Base-by-base conservation (phyloP, 2,888 invertebrate species). In the Lissonota sp. region DNA sequence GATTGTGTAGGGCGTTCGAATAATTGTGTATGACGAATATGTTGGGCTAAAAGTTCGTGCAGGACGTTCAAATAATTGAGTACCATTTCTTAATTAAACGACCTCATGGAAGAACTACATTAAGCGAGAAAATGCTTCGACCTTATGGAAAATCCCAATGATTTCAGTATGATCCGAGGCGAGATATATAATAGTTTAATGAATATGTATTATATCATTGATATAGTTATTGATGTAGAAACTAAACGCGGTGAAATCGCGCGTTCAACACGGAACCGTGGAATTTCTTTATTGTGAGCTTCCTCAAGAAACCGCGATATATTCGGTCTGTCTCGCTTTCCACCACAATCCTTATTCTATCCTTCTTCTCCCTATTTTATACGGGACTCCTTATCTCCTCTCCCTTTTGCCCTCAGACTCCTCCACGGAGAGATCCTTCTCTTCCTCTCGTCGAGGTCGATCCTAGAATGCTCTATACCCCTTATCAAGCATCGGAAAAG, bases 271-370 rank as follows among this genome's bases (percentile, higher is more conserved):
- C 76, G 77, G 71, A 83, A 80, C 82, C 77, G 81, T 70, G 83
- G 85, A 86, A 85, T 87, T 85, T 86, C 84, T 86, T 85, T 84
- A 86, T 87, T 87, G 85, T 85, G 57, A 79, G 79, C 63, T 37
- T 26, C 26, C 44, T 44, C 60, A 51, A 71, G 39, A 51, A n/a
- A 46, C 63, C 57, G 46, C 62, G n/a, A 40, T 51, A 51, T 46
- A 46, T 46, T 4, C n/a, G 40, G 46, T 57, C 51, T 58, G 44
- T 73, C 57, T 70, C 58, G 57, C 60, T 53, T 69, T 63, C 26
- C 64, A 74, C 51, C 63, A 79, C 73, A 79, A 79, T 80, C 83
- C 70, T 58, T 75, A 72, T 81, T 58, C 72, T 80, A 79, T 80
- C 83, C 70, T 58, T 75, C 74, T 81, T 58, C 72, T 80, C 83